phyloP scores from a whole-genome alignment of 2,797 vertebrate genomes.

The Eulemur coronatus region DNA sequence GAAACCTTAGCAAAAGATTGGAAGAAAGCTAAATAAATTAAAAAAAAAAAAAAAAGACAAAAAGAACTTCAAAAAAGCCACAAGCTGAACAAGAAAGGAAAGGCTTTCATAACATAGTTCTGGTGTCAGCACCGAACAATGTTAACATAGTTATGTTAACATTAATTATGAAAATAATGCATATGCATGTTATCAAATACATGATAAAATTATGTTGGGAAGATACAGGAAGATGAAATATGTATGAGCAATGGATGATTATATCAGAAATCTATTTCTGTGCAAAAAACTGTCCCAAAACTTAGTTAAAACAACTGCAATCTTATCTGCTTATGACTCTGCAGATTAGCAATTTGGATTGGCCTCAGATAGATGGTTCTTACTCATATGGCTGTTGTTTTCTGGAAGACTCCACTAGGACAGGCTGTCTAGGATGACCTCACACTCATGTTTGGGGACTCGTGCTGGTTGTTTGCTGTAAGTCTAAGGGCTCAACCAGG shows the following conservation, averaged over 20 bases:
- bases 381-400: not conserved
- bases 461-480: not conserved
- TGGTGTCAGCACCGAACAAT: not conserved
- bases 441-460: not conserved
- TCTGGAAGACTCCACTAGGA: not conserved
- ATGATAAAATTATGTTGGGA: not conserved
- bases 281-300: not conserved
- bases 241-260: not conserved
- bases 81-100: not conserved
- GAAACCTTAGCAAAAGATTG: conserved; percentile 19
- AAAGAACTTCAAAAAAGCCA: not conserved
- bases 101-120: not conserved
- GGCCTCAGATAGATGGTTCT: not conserved
- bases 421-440: not conserved
- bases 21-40: not conserved
- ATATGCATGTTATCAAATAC: not conserved
- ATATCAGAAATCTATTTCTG: not conserved
- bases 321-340: not conserved
- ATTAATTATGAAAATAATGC: conserved; percentile 12
- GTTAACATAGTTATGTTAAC: not conserved
- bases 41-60: not conserved
- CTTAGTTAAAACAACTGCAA: not conserved
- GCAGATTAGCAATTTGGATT: not conserved
- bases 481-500: not conserved
- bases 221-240: not conserved